Percentiles rank a stretch among this genome's conserved stretches.
phyloP scores from a whole-genome alignment of 2,113 vertebrate genomes.

The Illadopsis cleaveri region DNA sequence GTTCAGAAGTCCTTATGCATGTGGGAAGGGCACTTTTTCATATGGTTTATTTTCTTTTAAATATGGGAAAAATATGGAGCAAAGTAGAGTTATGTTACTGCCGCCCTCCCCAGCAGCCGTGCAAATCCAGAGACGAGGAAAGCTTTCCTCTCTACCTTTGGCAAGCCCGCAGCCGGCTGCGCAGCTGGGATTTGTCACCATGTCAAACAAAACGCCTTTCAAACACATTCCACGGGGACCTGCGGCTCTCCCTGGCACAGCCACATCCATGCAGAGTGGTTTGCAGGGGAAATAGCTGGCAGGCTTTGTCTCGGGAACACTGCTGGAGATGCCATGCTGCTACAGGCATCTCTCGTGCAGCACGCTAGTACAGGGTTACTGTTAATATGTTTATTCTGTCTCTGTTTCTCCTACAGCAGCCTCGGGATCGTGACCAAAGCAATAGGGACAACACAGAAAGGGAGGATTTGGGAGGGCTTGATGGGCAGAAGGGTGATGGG shows the following conservation, averaged over 20 bases:
- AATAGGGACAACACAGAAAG: background rate
- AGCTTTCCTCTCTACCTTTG: background rate
- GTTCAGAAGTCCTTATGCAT: background rate
- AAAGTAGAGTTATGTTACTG: background rate
- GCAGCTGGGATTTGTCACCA: constrained; percentile 14
- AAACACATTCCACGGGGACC: background rate
- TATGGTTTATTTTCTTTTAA: background rate
- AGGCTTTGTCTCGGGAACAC: background rate
- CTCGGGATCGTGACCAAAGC: background rate
- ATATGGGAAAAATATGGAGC: background rate
- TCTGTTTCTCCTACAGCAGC: background rate
- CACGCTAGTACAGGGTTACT: background rate
- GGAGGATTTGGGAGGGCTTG: background rate
- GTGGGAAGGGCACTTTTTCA: background rate
- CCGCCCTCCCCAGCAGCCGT: background rate
- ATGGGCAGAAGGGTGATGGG: background rate
- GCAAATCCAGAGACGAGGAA: background rate
- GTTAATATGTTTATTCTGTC: background rate
- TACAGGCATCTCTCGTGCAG: background rate
- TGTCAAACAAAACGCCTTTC: constrained; percentile 3
- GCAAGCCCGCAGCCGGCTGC: fast-evolving
- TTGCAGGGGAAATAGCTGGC: background rate
- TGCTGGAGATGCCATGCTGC: background rate
- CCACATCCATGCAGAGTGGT: background rate
- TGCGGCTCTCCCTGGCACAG: background rate